Percentiles rank a stretch among this genome's conserved stretches.
Evolutionary conservation across 2,113 vertebrate species (phyloP).

Genomic region (Vidua macroura): DNA sequence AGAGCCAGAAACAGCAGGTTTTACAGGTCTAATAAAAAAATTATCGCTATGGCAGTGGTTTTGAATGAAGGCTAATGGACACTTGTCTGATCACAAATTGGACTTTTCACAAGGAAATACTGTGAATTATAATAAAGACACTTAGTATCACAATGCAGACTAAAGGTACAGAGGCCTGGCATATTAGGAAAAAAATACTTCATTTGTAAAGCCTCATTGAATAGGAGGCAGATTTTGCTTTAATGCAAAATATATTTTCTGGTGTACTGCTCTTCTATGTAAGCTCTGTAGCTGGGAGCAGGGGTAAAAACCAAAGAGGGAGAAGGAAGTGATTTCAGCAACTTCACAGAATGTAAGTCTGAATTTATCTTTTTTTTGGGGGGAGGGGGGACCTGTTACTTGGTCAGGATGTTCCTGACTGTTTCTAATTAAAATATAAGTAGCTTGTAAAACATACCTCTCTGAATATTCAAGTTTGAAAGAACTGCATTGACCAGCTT

Average conservation of each 20-base stretch:
- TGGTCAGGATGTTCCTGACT: background rate
- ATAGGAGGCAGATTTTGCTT: background rate
- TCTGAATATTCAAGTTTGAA: background rate
- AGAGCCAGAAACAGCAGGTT: background rate
- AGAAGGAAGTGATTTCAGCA: background rate
- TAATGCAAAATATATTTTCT: background rate
- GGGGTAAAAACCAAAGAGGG: background rate
- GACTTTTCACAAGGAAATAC: background rate
- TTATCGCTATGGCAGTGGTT: background rate
- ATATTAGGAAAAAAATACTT: background rate
- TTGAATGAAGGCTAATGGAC: background rate
- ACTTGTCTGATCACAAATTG: slow-evolving; percentile 4
- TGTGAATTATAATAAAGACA: background rate
- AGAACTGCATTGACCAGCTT: background rate
- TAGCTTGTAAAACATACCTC: background rate
- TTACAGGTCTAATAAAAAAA: background rate
- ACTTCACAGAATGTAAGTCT: background rate
- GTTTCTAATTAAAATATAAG: background rate
- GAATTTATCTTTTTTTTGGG: background rate
- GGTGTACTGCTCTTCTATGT: background rate
- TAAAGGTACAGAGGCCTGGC: background rate
- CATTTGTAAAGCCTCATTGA: background rate
- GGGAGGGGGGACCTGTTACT: background rate
- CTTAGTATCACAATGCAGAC: background rate
- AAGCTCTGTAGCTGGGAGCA: background rate